Base-by-base conservation (phyloP, 35 echinoderm and acorn worm genomes). In the Patiria miniata region DNA sequence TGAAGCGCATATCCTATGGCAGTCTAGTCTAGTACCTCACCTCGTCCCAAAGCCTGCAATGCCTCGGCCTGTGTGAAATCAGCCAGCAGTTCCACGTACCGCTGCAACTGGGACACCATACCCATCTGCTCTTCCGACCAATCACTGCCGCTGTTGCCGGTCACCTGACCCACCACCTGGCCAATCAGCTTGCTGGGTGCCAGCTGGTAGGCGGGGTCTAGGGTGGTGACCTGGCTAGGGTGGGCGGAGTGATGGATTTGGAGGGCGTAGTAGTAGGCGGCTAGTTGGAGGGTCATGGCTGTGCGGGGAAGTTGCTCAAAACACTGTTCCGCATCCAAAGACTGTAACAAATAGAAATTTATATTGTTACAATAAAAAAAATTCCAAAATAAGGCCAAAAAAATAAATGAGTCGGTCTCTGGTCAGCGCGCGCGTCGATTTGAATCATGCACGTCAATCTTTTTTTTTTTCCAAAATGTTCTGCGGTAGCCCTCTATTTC, bases 201-300 rank as follows among this genome's bases (percentile, higher is more conserved):
- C 52, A 77, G 79, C 18, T 54, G 36, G 65, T 94, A 90, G 65
- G 87, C 39, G 22, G 52, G 52, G 38, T 79, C 77, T 21, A 81
- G 77, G 36, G 84, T 82, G 36, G 42, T 82, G 55, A 40, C 50
- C 37, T 86, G 44, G 34, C 61, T 61, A 26, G 86, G 86, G 23
- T 89, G 38, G 19, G 89, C 37, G 39, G 61, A 59, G 7, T 42
- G 61, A 37, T 81, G 55, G 8, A 92, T 79, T 36, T 99, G 96
- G 37, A 95, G 83, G 36, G 96, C 96, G 58, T 95, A 99, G 86
- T 86, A 91, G 58, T 99, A 99, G 23, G 96, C 92, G 4, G 89
- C 92, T 76, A 95, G 86, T 34, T 99, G 89, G 0, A 99, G 89
- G 39, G 93, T 88, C 14, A 99, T 53, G 40, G 81, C 96, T 30